A percentile compares a stretch with the other conserved stretches of the same genome.
Conservation (phyloP, 2,113 vertebrate species). For the Mesembrinibis cayennensis region DNA sequence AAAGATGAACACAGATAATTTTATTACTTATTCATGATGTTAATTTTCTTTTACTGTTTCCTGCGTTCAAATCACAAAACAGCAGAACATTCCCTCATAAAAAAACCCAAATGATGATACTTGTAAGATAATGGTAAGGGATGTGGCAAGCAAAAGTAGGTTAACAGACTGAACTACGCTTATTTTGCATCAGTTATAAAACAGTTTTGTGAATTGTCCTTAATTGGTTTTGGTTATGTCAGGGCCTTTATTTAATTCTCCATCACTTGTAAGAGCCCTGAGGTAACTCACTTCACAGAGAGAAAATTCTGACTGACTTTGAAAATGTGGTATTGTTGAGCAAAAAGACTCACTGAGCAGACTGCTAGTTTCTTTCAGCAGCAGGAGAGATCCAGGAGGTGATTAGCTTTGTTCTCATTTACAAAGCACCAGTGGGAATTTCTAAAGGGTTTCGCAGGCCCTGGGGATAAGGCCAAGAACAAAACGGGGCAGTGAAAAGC, state of each 20-base stretch:
- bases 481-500: conserved; percentile 62
- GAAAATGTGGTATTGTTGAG: conserved; percentile 42
- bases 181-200: conserved; percentile 36
- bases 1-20: neutral
- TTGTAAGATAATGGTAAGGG: neutral
- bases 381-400: conserved; percentile 65
- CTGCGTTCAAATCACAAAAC: neutral
- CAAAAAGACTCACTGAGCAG: conserved; percentile 28
- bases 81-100: neutral
- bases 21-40: neutral
- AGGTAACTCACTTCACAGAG: conserved; percentile 34
- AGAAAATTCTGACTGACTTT: conserved; percentile 51
- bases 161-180: neutral
- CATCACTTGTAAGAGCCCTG: conserved; percentile 18
- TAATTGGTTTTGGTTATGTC: conserved; percentile 53
- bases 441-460: conserved; percentile 60
- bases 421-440: conserved; percentile 60
- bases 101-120: neutral
- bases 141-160: conserved; percentile 17
- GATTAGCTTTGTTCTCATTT: conserved; percentile 70
- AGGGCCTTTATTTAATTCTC: conserved; percentile 47
- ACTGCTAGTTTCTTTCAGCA: conserved; percentile 51
- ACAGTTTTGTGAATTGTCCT: conserved; percentile 16
- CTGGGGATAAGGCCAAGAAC: conserved; percentile 63
- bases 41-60: conserved; percentile 6